Base-by-base conservation (phyloP, 2,888 invertebrate species). In the Alloscopus bannaensis region DNA sequence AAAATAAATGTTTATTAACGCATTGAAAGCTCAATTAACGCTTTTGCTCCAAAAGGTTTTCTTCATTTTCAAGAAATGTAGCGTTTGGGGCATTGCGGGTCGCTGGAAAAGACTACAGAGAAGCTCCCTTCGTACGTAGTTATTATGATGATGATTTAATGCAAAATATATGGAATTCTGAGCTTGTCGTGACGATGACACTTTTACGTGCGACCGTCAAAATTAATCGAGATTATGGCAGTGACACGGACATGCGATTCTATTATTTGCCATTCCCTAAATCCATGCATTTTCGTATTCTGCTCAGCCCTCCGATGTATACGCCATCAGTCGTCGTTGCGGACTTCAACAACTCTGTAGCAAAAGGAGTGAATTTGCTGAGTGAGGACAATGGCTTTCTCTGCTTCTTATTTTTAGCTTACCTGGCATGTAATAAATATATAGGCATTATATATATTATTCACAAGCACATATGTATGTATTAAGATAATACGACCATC, bases 161-260 rank as follows among this genome's bases (percentile, higher is more conserved):
- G n/a, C n/a, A n/a, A n/a, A 36, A 8, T 36, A 36, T 36, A 8
- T 8, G 6, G 6, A 36, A 8, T 36, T 13, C 8, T 36, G 47
- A n/a, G 47, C 47, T n/a, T 47, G 18, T 47, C 18, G 11, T n/a
- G 47, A 47, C 4, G 47, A 47, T 47, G 47, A 47, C 47, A 47
- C 47, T 47, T 47, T 47, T 18, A 47, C 47, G 47, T 47, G 18
- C 47, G 47, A 47, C 47, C 4, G 47, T n/a, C 47, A 47, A 18
- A 47, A 47, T 47, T 47, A 47, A 47, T 47, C 11, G 47, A n/a
- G 47, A 3, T n/a, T 55, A 26, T 24, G 55, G 28, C 55, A n/a
- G n/a, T n/a, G n/a, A n/a, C n/a, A 55, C 26, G 3, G 55, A 55
- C 55, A 55, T 55, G 55, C 55, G 26, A 55, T 55, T 55, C 55